A percentile compares a stretch with the other conserved stretches of the same genome.
phyloP scores from a whole-genome alignment of 1,140 invertebrate genomes.

The Sitobion miscanthi region DNA sequence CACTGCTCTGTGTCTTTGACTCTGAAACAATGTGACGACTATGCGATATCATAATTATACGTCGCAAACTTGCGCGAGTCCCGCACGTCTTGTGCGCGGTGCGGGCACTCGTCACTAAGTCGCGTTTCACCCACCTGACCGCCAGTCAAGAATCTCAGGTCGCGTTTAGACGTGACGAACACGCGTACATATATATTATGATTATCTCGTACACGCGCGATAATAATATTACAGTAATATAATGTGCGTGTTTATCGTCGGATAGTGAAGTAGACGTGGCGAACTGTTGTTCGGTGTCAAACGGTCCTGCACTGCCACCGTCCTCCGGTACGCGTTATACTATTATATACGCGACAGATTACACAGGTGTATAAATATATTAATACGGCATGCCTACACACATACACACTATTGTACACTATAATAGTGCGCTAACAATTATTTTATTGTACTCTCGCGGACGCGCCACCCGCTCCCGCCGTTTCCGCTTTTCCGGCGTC shows the following conservation, averaged over 20 bases:
- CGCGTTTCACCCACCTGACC: neutral
- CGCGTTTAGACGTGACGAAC: neutral
- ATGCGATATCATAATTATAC: neutral
- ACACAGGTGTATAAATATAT: neutral
- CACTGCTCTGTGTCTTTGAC: neutral
- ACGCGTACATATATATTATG: too few relatives aligned
- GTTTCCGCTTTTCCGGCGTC: neutral
- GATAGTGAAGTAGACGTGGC: neutral
- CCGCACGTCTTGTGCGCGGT: neutral
- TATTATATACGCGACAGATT: slow-evolving; percentile 3
- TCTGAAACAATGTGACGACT: neutral
- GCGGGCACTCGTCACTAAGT: neutral
- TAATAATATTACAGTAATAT: neutral
- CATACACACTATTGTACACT: neutral
- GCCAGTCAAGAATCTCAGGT: neutral
- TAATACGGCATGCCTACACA: neutral
- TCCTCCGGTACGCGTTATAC: neutral
- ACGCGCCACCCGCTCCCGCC: neutral
- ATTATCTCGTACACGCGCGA: neutral
- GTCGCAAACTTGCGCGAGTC: neutral
- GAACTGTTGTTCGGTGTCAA: neutral
- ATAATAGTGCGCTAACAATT: neutral
- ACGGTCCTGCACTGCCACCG: neutral
- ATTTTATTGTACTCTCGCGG: slow-evolving; percentile 23
- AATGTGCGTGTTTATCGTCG: neutral